phyloP scores from a whole-genome alignment of 2,888 invertebrate genomes.

The Stomorhina lunata region DNA sequence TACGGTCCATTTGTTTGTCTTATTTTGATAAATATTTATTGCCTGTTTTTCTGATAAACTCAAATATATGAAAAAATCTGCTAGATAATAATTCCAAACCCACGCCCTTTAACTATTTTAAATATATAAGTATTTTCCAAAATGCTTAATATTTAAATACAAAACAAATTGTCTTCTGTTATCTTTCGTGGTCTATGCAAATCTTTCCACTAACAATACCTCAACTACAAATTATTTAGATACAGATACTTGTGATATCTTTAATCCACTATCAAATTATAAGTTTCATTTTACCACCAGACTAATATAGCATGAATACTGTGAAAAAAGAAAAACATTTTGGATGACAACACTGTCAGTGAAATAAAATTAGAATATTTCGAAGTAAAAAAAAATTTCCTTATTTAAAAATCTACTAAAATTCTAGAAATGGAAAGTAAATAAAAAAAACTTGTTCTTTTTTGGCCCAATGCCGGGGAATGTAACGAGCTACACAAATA shows the following conservation, averaged over 20 bases:
- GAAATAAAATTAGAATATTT: constrained; percentile 38
- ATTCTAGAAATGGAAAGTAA: constrained; percentile 63
- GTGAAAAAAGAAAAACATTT: neutral
- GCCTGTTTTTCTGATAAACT: neutral
- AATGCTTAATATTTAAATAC: neutral
- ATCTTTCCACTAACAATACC: too few species aligned
- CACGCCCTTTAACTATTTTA: neutral
- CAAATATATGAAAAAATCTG: neutral
- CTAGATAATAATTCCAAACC: neutral
- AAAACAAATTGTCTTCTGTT: neutral
- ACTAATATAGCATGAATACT: constrained; percentile 16
- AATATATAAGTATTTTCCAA: neutral
- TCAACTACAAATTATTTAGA: neutral
- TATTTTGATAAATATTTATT: neutral
- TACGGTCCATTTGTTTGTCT: neutral
- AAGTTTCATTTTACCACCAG: constrained; percentile 48
- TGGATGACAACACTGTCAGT: constrained; percentile 38
- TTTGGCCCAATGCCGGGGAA: constrained; percentile 62
- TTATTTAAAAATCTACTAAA: constrained; percentile 51
- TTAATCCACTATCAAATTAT: constrained; percentile 20
- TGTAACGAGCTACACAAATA: constrained; percentile 47
- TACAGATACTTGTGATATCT: neutral
- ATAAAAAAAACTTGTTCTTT: constrained; percentile 41
- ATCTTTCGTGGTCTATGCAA: neutral
- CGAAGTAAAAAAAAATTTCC: constrained; percentile 52